Conservation (phyloP, 2,888 invertebrate species). For the Scaptomyza flava region DNA sequence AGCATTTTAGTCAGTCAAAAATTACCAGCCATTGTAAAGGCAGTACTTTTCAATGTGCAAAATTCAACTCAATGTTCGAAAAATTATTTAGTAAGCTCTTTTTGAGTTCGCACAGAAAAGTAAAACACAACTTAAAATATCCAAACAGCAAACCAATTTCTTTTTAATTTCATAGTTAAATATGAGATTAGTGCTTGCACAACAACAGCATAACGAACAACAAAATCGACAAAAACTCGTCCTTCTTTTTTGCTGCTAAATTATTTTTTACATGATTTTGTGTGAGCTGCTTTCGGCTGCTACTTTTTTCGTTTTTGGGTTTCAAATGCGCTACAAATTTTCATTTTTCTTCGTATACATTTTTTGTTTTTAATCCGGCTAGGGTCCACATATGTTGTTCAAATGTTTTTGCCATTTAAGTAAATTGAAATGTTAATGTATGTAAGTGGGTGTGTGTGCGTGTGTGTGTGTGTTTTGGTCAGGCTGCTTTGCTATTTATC, state of each 20-base stretch:
- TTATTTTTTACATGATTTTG: too few species aligned
- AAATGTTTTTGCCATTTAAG: slow-evolving; percentile 51
- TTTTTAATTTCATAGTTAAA: slow-evolving; percentile 46
- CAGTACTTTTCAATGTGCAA: too few species aligned
- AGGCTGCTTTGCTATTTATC: slow-evolving; percentile 40
- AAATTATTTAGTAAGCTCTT: too few species aligned
- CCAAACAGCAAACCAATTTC: slow-evolving; percentile 24
- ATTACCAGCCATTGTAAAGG: too few species aligned
- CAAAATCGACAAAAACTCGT: slow-evolving; percentile 1
- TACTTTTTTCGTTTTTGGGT: too few species aligned
- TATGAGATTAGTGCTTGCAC: slow-evolving; percentile 52
- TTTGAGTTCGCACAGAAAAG: too few species aligned
- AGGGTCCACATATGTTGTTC: slow-evolving; percentile 45
- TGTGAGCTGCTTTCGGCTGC: too few species aligned
- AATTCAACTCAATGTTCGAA: too few species aligned
- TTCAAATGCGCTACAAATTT: slow-evolving; percentile 10
- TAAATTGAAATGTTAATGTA: slow-evolving; percentile 56
- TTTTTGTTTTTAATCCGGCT: slow-evolving; percentile 11
- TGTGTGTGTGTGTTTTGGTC: slow-evolving; percentile 24
- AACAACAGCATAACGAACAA: slow-evolving; percentile 3
- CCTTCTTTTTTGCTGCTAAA: slow-evolving; percentile 14
- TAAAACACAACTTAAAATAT: too few species aligned
- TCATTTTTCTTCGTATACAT: slow-evolving; percentile 13
- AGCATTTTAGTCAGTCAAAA: slow-evolving; percentile 2
- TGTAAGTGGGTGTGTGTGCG: slow-evolving; percentile 16